Evolutionary conservation across 2,888 invertebrate species (phyloP), one percentile per base, ranked within the genome.

Genomic region (Pocota personata): DNA sequence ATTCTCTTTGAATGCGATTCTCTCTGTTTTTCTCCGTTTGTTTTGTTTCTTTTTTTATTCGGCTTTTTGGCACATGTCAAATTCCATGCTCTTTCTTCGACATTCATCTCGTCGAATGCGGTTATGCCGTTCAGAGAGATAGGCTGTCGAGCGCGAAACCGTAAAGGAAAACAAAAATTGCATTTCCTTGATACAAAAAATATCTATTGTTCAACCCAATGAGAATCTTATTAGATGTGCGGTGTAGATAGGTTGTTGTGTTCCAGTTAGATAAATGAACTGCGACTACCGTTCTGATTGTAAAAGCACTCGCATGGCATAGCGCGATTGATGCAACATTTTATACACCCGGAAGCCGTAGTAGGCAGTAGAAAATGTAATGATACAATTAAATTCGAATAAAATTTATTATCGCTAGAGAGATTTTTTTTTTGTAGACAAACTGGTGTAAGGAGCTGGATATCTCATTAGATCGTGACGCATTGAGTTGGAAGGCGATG

Each of bases 61-160:
- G 35, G 37, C 40, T 62, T 83, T 80, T 82, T 77, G 82, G 86
- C 86, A 86, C 86, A 86, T 82, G 82, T 77, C 72, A 80, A 58
- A 50, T 55, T 67, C 27, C 37, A 43, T 71, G 52, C 75, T 71
- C 55, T 64, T 64, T 69, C 19, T 30, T 50, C 48, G 30, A n/a
- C 30, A 16, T 62, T 46, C 62, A 30, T 64, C 32, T 40, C 8
- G 14, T 10, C 14, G 27, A 52, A 57, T 57, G 55, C 21, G 69
- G 37, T 46, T 71, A 43, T 19, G 24, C 40, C 24, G 40, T 30
- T 10, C 7, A 35, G 16, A 10, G 32, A 10, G 14, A 43, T 6
- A 16, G 43, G 27, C 35, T 27, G 4, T 10, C 16, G 27, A 64
- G 46, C 21, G 43, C 50, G 19, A 43, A 62, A 52, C 27, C 24